Conservation (phyloP, 2,113 vertebrate genomes). For the Protomyctophum bolini region DNA sequence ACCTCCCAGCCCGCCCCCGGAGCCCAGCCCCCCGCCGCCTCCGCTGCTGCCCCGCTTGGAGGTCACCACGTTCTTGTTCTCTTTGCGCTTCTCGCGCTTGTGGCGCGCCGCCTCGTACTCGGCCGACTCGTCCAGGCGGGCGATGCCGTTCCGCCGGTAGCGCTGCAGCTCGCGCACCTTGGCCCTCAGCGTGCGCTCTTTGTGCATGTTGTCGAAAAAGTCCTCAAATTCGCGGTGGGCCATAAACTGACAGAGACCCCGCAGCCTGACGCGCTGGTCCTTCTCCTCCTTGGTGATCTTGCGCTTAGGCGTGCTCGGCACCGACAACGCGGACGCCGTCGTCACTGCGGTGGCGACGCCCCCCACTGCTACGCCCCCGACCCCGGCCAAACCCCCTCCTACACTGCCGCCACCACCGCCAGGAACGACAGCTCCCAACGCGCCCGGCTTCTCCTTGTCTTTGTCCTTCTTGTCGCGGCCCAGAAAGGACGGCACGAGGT, state of each 20-base stretch:
- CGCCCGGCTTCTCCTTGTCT: slow-evolving; percentile 79
- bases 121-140: slow-evolving; percentile 90
- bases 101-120: slow-evolving; percentile 95
- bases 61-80: slow-evolving; percentile 84
- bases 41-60: slow-evolving; percentile 80
- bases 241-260: slow-evolving; percentile 96
- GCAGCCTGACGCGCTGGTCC: slow-evolving; percentile 87
- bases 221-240: slow-evolving; percentile 94
- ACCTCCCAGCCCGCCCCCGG: slow-evolving; percentile 63
- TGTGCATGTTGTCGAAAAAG: slow-evolving; percentile 96
- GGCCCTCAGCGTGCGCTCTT: slow-evolving; percentile 88
- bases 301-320: slow-evolving; percentile 74
- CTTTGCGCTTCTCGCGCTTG: slow-evolving; percentile 94
- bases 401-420: slow-evolving; percentile 15
- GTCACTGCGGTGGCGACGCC: slow-evolving; percentile 25
- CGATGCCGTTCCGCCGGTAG: slow-evolving; percentile 93
- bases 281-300: slow-evolving; percentile 96
- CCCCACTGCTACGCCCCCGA: background rate
- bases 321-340: background rate
- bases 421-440: slow-evolving; percentile 9
- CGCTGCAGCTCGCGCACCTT: slow-evolving; percentile 96
- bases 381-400: slow-evolving; percentile 27
- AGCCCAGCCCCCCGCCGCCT: slow-evolving; percentile 47
- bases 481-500: slow-evolving; percentile 90
- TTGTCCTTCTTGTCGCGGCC: slow-evolving; percentile 92